Base-by-base conservation (phyloP, 2,888 invertebrate genomes). In the Chrysodeixis includens region DNA sequence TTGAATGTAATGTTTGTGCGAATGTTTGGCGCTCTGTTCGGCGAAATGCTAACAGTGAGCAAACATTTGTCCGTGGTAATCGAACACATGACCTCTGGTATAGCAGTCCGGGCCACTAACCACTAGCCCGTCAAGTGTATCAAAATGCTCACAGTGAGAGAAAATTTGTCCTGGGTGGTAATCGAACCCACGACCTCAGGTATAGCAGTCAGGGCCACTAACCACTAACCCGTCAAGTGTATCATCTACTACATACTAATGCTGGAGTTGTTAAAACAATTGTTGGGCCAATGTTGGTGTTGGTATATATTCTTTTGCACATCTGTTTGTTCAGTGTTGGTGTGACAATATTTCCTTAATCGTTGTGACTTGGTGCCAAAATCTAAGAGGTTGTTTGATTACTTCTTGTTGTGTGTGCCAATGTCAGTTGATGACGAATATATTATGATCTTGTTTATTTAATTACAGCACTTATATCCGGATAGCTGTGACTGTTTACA, bases 311-410 rank as follows among this genome's bases (percentile, higher is more conserved):
- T 46, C 18, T 18, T 9, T 18, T 46, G 10, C 8, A 9, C 16
- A 46, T 16, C 46, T 8, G 51, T 22, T 18, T 54, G 62, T 56
- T 51, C 32, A 52, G 52, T 46, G 16, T 22, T 49, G 9, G 18
- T 72, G 10, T 55, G 8, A 44, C 18, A 59, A 57, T 64, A 71
- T 75, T 76, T 75, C 76, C 73, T 76, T 73, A 72, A 63, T 40
- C 35, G 55, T 35, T 51, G 61, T 52, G 69, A 40, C n/a, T 40
- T 40, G 40, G 60, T 69, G 76, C 76, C 71, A 76, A 76, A 71
- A 76, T 49, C 61, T 68, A 71, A 71, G 68, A 20, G 66, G 44
- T 58, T n/a, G 6, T 60, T 44, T 18, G 64, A 52, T 49, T 30
- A n/a, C 30, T 66, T 70, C 56, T 20, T 60, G 56, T 62, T 16